phyloP scores from a whole-genome alignment of 53 echinoderm and acorn worm genomes.

The Holothuria scabra region DNA sequence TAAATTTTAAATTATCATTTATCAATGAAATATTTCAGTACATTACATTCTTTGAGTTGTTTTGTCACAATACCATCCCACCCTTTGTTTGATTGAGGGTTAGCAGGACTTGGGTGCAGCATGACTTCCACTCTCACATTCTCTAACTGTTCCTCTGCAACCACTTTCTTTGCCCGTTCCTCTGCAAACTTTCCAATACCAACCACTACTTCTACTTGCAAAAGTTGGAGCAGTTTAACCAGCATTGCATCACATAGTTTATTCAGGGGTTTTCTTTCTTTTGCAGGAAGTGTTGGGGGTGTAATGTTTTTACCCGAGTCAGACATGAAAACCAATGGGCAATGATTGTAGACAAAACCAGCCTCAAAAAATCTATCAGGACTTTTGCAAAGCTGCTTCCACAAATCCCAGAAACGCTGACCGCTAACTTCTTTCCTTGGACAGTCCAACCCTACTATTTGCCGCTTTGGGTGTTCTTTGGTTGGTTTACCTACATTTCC shows the following conservation, averaged over 20 bases:
- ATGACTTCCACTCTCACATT: slow-evolving; percentile 74
- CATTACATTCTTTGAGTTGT: slow-evolving; percentile 74
- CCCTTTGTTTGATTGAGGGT: slow-evolving; percentile 90
- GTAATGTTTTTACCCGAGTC: slow-evolving; percentile 88
- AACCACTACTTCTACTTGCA: slow-evolving; percentile 82
- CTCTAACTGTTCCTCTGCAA: slow-evolving; percentile 68
- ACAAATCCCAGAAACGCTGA: slow-evolving; percentile 89
- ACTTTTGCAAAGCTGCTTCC: slow-evolving; percentile 84
- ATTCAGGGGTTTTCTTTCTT: slow-evolving; percentile 69
- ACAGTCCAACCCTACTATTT: slow-evolving; percentile 82
- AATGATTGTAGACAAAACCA: slow-evolving; percentile 94
- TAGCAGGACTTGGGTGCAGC: slow-evolving; percentile 93
- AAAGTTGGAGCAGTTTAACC: slow-evolving; percentile 72
- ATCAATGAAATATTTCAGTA: slow-evolving; percentile 73
- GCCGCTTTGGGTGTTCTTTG: slow-evolving; percentile 90
- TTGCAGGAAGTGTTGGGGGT: slow-evolving; percentile 69
- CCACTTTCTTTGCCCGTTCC: slow-evolving; percentile 72
- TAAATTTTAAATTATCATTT: not conserved
- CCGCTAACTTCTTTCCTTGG: slow-evolving; percentile 92
- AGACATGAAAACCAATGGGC: slow-evolving; percentile 94
- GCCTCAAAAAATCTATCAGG: slow-evolving; percentile 85
- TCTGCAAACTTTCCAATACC: slow-evolving; percentile 95
- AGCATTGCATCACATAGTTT: slow-evolving; percentile 75
- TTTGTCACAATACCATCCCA: slow-evolving; percentile 86
- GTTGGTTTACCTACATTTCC: slow-evolving; percentile 92